Conservation (phyloP, 2,797 vertebrate species). For the Spondyliosoma cantharus region DNA sequence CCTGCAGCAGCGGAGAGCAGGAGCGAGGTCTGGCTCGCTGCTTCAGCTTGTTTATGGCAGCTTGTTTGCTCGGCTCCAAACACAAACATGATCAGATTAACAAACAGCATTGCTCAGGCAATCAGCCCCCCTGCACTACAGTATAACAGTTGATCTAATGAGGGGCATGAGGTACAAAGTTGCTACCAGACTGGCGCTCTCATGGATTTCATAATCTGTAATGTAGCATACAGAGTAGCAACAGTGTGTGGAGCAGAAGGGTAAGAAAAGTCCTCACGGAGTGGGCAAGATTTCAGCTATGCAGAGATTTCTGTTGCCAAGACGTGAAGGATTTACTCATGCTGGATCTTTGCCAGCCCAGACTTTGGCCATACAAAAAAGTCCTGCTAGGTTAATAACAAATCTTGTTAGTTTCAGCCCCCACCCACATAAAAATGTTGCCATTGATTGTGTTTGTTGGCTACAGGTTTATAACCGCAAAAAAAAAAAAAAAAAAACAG, state of each 20-base stretch:
- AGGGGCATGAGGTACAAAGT: slow-evolving; percentile 34
- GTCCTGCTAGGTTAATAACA: slow-evolving; percentile 43
- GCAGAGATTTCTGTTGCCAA: slow-evolving; percentile 49
- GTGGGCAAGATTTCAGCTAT: slow-evolving; percentile 39
- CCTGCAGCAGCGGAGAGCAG: slow-evolving; percentile 22
- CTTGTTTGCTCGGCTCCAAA: slow-evolving; percentile 74
- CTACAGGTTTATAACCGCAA: slow-evolving; percentile 21
- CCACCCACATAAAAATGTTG: slow-evolving; percentile 17
- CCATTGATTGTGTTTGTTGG: slow-evolving; percentile 18
- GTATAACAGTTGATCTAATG: slow-evolving; percentile 48
- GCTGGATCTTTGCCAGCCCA: slow-evolving; percentile 46
- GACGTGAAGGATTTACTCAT: slow-evolving; percentile 46
- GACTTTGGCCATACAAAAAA: slow-evolving; percentile 43
- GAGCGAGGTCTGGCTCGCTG: slow-evolving; percentile 53
- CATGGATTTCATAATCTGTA: slow-evolving; percentile 29
- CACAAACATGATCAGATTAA: slow-evolving; percentile 77
- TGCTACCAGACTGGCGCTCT: slow-evolving; percentile 3
- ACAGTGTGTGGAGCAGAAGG: slow-evolving; percentile 10
- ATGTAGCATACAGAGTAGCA: background rate
- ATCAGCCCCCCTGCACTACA: slow-evolving; percentile 52
- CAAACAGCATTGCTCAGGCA: slow-evolving; percentile 66
- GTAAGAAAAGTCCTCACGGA: background rate
- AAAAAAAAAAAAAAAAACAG: slow-evolving; percentile 23
- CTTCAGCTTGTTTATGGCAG: slow-evolving; percentile 70
- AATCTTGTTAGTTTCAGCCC: slow-evolving; percentile 34